Conservation (phyloP, 2,888 invertebrate genomes). For the Eurytoma californica region DNA sequence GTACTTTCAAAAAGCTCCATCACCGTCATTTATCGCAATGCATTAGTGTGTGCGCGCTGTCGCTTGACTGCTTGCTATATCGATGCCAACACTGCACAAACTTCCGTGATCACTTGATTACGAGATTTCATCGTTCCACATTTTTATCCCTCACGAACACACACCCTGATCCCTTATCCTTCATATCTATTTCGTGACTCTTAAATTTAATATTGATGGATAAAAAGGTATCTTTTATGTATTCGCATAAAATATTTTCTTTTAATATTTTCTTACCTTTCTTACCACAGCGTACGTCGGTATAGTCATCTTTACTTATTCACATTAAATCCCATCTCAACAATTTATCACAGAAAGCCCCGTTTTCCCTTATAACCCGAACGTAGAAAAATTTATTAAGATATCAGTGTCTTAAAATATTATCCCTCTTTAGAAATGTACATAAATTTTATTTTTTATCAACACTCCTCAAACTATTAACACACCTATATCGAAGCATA, state of each 20-base stretch:
- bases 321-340: no score
- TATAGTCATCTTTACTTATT: no score
- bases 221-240: background rate
- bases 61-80: slow-evolving; percentile 49
- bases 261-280: no score
- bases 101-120: slow-evolving; percentile 1
- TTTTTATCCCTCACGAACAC: background rate
- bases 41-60: slow-evolving; percentile 34
- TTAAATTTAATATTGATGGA: background rate
- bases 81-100: slow-evolving; percentile 30
- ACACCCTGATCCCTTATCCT: background rate
- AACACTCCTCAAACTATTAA: no score
- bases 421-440: background rate
- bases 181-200: background rate
- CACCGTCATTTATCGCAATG: slow-evolving; percentile 4
- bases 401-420: background rate
- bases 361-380: no score
- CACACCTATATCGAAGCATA: no score
- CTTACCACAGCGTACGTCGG: no score
- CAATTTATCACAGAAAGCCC: no score
- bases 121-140: background rate
- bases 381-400: background rate
- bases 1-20: background rate
- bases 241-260: background rate
- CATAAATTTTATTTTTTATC: background rate